Evolutionary conservation across 2,113 vertebrate genomes (phyloP).

Genomic region (Bubo scandiacus): DNA sequence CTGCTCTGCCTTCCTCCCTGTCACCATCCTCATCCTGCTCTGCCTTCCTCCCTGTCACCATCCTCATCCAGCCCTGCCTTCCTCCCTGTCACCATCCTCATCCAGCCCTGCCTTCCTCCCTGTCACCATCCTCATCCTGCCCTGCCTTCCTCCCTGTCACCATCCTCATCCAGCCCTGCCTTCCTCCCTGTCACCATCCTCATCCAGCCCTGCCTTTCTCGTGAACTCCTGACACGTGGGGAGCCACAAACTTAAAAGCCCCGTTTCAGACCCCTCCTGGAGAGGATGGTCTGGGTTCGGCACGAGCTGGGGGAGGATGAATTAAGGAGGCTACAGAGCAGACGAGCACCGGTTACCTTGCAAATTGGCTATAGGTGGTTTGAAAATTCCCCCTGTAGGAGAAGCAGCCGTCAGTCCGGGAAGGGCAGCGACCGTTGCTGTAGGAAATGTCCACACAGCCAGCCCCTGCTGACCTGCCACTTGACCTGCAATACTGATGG

Average conservation of each 20-base stretch:
- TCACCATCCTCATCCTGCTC: too few relatives aligned
- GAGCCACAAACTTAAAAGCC: not conserved
- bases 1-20: not conserved
- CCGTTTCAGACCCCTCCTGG: not conserved
- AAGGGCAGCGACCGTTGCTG: conserved; percentile 89
- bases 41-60: too few relatives aligned
- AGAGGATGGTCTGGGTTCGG: not conserved
- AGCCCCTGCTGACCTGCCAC: conserved; percentile 91
- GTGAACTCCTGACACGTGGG: fast-evolving
- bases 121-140: too few relatives aligned
- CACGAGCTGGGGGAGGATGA: not conserved
- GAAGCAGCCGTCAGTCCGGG: conserved; percentile 85
- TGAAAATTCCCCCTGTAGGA: conserved; percentile 86
- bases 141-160: not conserved
- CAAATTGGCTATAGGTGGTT: conserved; percentile 87
- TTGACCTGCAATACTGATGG: conserved; percentile 93
- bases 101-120: not conserved
- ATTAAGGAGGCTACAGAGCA: not conserved
- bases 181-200: not conserved
- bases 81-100: too few relatives aligned
- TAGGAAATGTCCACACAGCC: conserved; percentile 92
- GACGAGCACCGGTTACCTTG: conserved; percentile 82
- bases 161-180: not conserved
- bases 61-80: too few relatives aligned
- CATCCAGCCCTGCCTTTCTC: not conserved